Evolutionary conservation across 2,113 vertebrate species (phyloP).

Genomic region (Centropus unirufus): DNA sequence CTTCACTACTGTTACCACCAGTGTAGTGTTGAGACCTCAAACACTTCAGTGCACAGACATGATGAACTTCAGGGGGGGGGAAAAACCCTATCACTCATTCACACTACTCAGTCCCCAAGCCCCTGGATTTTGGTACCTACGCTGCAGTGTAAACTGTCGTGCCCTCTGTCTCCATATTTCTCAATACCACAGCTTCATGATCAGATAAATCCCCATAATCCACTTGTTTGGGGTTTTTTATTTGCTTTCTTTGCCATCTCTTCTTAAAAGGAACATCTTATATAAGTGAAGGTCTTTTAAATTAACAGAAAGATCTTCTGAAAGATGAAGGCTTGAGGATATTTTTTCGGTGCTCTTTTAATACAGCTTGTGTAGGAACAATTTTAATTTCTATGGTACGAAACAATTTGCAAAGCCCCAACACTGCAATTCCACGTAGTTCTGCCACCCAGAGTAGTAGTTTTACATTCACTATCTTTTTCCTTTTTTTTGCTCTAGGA

Average conservation of each 20-base stretch:
- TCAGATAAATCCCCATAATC: not conserved
- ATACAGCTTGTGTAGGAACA: not conserved
- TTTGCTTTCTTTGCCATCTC: too few relatives aligned
- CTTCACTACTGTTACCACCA: not conserved
- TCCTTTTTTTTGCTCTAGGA: constrained; percentile 10
- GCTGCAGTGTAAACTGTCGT: not conserved
- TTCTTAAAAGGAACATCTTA: not conserved
- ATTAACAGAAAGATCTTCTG: not conserved
- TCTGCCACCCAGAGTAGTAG: not conserved
- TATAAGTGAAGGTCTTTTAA: not conserved
- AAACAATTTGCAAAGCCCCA: not conserved
- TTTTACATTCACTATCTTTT: not conserved
- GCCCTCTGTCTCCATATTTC: not conserved
- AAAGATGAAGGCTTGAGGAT: not conserved
- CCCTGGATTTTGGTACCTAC: not conserved
- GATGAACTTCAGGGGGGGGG: not conserved
- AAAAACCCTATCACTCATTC: not conserved
- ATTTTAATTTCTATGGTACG: not conserved
- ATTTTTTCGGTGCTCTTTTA: not conserved
- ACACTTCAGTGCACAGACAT: not conserved
- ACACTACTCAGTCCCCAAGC: not conserved
- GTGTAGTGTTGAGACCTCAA: not conserved
- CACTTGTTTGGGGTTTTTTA: not conserved
- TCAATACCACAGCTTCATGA: not conserved
- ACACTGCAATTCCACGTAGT: not conserved